Evolutionary conservation across 2,888 invertebrate species (phyloP).

Genomic region (Ectemnius continuus): DNA sequence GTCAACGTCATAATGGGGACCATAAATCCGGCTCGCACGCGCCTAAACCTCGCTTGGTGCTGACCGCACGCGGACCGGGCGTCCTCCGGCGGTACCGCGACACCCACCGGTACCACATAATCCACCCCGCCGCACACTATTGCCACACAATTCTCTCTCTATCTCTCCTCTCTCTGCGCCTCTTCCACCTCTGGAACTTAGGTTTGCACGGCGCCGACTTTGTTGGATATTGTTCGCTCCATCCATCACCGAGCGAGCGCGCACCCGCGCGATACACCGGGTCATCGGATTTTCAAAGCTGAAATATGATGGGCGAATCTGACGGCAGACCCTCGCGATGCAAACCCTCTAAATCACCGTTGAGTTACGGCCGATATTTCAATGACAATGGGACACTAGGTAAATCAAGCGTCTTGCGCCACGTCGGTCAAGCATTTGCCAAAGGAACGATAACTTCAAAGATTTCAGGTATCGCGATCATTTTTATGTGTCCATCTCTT

Average conservation of each 20-base stretch:
- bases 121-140: constrained; percentile 33
- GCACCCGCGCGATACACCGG: neutral
- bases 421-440: too few relatives aligned
- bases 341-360: neutral
- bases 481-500: too few relatives aligned
- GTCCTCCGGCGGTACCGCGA: constrained; percentile 35
- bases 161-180: constrained; percentile 26
- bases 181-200: constrained; percentile 40
- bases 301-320: constrained; percentile 23
- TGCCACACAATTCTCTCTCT: constrained; percentile 23
- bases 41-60: constrained; percentile 59
- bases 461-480: too few relatives aligned
- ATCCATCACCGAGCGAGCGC: constrained; percentile 46
- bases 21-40: constrained; percentile 72
- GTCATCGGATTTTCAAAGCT: constrained; percentile 11
- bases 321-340: neutral
- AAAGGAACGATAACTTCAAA: too few relatives aligned
- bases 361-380: constrained; percentile 6
- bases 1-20: constrained; percentile 73
- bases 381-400: neutral
- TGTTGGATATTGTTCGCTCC: constrained; percentile 53
- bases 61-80: constrained; percentile 59
- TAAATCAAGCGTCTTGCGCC: neutral
- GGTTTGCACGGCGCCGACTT: constrained; percentile 58
- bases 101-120: constrained; percentile 48